Evolutionary conservation across 2,113 vertebrate genomes (phyloP), one percentile per base, ranked within the genome.

Genomic region (Aphyosemion australe): DNA sequence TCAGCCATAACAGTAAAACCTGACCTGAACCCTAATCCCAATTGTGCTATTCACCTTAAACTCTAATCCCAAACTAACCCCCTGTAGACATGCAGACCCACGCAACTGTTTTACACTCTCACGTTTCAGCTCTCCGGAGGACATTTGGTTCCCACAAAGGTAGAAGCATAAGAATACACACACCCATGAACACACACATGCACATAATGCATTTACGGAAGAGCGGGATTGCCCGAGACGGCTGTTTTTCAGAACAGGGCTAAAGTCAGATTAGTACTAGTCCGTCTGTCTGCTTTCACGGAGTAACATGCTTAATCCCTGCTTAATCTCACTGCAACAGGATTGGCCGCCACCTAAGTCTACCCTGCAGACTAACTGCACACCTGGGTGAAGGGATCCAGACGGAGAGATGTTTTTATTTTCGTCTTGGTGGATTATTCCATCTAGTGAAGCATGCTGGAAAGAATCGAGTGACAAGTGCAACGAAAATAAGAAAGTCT

Each of bases 231-330:
- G 83, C 65, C 79, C 76, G 79, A 82, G 60, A 62, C 58, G 47
- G 70, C 49, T 42, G 32, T 59, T 87, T 84, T 82, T 75, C n/a
- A 13, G 76, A 61, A 21, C 37, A 71, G 64, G 78, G 81, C 83
- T 85, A 76, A 84, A 85, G 79, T 84, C 81, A 86, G 86, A 85
- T 85, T 88, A 88, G 83, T 80, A 61, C 67, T 78, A 73, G 74
- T 84, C 80, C 76, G 76, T 82, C 83, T 87, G 85, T 84, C 76
- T 85, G 76, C 81, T 85, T 86, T 84, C 86, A 85, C 62, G n/a
- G 73, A 80, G 74, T 78, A 88, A 84, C 86, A 80, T 5, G 63
- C 41, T 69, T 86, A 86, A 87, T 77, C 80, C 80, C 21, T n/a
- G 62, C 60, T 77, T 84, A 86, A 88, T 86, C 79, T 76, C 76